Evolutionary conservation across 2,113 vertebrate genomes (phyloP).

Genomic region (Galeopterus variegatus): DNA sequence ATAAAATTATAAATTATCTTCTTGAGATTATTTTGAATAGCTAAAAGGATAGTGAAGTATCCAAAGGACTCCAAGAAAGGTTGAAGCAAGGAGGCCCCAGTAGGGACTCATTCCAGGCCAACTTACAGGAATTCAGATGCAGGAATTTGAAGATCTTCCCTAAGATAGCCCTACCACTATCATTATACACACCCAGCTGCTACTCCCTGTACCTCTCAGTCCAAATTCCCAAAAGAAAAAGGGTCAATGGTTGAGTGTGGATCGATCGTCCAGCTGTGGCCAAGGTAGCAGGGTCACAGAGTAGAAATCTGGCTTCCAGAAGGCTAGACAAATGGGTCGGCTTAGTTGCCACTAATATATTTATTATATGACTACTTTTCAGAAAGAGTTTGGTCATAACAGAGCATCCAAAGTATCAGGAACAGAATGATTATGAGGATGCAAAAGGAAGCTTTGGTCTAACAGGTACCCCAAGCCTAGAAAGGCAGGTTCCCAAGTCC

Average conservation of each 20-base stretch:
- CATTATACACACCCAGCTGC: not conserved
- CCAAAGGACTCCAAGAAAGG: not conserved
- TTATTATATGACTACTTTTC: conserved; percentile 20
- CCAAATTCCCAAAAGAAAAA: not conserved
- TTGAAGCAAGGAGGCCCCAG: not conserved
- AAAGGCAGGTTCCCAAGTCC: not conserved
- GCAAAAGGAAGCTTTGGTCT: not conserved
- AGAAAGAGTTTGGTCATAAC: not conserved
- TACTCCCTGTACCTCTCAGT: not conserved
- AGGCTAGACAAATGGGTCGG: not conserved
- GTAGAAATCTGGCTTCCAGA: not conserved
- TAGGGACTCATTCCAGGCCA: not conserved
- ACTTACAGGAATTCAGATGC: not conserved
- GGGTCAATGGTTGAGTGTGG: not conserved
- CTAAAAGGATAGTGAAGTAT: not conserved
- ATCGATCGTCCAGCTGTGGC: not conserved
- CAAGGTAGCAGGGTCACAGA: not conserved
- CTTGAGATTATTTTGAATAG: not conserved
- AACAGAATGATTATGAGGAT: not conserved
- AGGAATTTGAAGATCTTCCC: not conserved
- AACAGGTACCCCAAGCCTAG: not conserved
- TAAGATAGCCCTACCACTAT: not conserved
- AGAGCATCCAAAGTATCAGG: not conserved
- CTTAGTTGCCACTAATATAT: not conserved
- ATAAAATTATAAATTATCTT: not conserved